phyloP scores from a whole-genome alignment of 2,113 vertebrate genomes.

The Sander vitreus region DNA sequence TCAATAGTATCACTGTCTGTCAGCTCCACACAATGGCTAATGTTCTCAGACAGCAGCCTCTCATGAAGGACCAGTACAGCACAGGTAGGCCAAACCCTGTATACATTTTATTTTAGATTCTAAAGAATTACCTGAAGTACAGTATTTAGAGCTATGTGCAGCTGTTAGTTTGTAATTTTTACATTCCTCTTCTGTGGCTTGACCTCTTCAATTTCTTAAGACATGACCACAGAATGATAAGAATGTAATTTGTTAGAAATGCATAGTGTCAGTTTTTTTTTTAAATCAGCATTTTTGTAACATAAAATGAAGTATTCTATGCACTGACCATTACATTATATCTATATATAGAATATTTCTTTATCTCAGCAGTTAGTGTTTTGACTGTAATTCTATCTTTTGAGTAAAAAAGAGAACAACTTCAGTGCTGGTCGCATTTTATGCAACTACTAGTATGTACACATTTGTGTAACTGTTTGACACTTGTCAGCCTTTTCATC shows the following conservation, averaged over 20 bases:
- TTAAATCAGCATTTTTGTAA: not conserved
- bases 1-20: conserved; percentile 46
- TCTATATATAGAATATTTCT: not conserved
- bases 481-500: too few species aligned
- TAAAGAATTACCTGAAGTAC: not conserved
- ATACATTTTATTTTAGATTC: not conserved
- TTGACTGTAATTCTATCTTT: not conserved
- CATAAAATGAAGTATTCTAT: not conserved
- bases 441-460: not conserved
- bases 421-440: not conserved
- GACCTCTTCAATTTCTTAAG: not conserved
- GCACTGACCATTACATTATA: not conserved
- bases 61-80: conserved; percentile 40
- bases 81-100: conserved; percentile 41
- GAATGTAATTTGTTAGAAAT: not conserved
- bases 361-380: not conserved
- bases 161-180: not conserved
- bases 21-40: conserved; percentile 42
- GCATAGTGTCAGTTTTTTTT: not conserved
- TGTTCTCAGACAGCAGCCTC: conserved; percentile 40
- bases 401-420: not conserved
- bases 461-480: not conserved
- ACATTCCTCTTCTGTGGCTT: not conserved
- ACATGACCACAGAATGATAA: not conserved
- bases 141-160: not conserved